phyloP scores from a whole-genome alignment of 2,113 vertebrate species.

The Rhynchomys soricoides region DNA sequence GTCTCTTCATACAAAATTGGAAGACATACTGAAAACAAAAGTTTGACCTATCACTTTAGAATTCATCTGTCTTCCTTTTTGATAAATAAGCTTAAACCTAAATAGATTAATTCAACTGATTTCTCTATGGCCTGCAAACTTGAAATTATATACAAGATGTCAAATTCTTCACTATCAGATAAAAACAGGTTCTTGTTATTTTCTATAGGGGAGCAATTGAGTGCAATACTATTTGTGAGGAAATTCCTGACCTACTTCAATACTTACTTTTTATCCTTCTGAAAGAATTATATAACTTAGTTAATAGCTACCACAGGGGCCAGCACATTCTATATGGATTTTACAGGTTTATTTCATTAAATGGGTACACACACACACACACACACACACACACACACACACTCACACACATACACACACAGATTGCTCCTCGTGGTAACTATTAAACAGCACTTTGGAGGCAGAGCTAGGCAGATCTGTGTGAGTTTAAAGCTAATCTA shows the following conservation, averaged over 20 bases:
- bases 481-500: not conserved
- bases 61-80: slow-evolving; percentile 66
- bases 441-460: not conserved
- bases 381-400: not conserved
- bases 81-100: slow-evolving; percentile 76
- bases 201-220: slow-evolving; percentile 55
- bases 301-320: slow-evolving; percentile 43
- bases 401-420: not conserved
- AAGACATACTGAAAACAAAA: slow-evolving; percentile 49
- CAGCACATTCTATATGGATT: slow-evolving; percentile 42
- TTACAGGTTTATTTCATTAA: slow-evolving; percentile 29
- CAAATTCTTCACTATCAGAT: slow-evolving; percentile 73
- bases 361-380: not conserved
- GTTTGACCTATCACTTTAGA: slow-evolving; percentile 73
- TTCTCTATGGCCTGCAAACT: slow-evolving; percentile 64
- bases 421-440: not conserved
- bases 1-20: slow-evolving; percentile 29
- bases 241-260: slow-evolving; percentile 78
- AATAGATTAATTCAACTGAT: slow-evolving; percentile 77
- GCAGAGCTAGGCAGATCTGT: not conserved
- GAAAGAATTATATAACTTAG: slow-evolving; percentile 64
- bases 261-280: slow-evolving; percentile 66
- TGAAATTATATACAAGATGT: slow-evolving; percentile 69
- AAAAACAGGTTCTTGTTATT: slow-evolving; percentile 73
- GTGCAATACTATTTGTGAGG: slow-evolving; percentile 70